Evolutionary conservation across 2,113 vertebrate genomes (phyloP), one percentile per base, ranked within the genome.

Genomic region (Alligator mississippiensis): DNA sequence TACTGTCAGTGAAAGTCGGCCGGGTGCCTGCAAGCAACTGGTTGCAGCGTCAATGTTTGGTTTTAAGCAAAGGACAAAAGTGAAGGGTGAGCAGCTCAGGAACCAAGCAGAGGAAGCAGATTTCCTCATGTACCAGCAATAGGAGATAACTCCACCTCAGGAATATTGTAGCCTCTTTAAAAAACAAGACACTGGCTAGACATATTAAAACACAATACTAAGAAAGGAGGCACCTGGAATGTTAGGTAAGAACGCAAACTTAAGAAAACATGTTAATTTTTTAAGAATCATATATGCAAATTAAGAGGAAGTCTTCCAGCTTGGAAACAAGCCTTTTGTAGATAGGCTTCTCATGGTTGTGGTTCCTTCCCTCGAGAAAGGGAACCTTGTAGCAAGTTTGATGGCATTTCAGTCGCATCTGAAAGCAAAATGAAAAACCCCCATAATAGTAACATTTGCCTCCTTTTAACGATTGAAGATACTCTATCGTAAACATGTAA

Each of bases 401-500:
- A 94, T 61, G 90, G 55, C 11, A 84, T 75, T 47, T 80, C 75
- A 38, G 66, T 64, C 70, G 90, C 77, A 87, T 82, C 93, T 90
- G 93, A 38, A 47, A 96, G 90, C 95, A 93, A 82, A 74, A 74
- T 74, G 34, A 74, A 74, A 47, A 25, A 14, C 34, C 34, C 59
- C 90, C 88, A 87, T 86, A 90, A 94, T 85, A 92, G 87, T 85
- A 88, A 95, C 93, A 85, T 93, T 89, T 93, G 90, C 76, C 87
- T 79, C 64, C 91, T 93, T 90, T 82, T 93, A 90, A 90, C 92
- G 3, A 80, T 54, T 54, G 14, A 75, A 96, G 93, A 78, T 95
- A 95, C 89, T 93, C 92, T 90, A 90, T 96, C 95, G 80, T 47
- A 95, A 96, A 93, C 95, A 92, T 95, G 92, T 94, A 96, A 93